phyloP scores from a whole-genome alignment of 2,113 vertebrate genomes.

The Procavia capensis region DNA sequence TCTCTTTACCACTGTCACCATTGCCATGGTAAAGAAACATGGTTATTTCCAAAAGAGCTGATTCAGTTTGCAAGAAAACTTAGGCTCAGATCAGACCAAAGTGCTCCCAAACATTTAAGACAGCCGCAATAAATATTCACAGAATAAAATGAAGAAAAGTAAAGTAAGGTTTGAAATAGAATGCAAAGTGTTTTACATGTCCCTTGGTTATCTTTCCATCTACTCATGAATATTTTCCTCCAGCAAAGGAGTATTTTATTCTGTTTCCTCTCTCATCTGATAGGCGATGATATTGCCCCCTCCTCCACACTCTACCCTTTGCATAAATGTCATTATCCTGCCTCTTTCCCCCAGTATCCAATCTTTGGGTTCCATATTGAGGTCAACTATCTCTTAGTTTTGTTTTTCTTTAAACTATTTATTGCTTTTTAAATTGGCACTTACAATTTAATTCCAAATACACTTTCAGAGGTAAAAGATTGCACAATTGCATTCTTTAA shows the following conservation, averaged over 20 bases:
- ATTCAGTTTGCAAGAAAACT: slow-evolving; percentile 43
- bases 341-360: background rate
- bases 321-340: background rate
- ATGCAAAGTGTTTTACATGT: background rate
- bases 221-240: background rate
- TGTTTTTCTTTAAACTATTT: background rate
- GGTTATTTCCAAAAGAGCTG: slow-evolving; percentile 42
- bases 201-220: background rate
- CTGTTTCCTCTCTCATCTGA: background rate
- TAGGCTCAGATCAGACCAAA: background rate
- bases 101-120: background rate
- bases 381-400: background rate
- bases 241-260: background rate
- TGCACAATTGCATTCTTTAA: background rate
- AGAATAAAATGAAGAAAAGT: background rate
- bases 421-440: background rate
- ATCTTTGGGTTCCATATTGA: background rate
- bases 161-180: background rate
- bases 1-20: slow-evolving; percentile 47
- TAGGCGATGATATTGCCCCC: background rate
- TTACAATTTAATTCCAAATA: background rate
- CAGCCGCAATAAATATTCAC: background rate
- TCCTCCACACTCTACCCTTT: rapidly evolving
- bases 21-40: slow-evolving; percentile 10
- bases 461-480: background rate